Conservation (phyloP, 2,797 vertebrate species). For the Morus bassanus region DNA sequence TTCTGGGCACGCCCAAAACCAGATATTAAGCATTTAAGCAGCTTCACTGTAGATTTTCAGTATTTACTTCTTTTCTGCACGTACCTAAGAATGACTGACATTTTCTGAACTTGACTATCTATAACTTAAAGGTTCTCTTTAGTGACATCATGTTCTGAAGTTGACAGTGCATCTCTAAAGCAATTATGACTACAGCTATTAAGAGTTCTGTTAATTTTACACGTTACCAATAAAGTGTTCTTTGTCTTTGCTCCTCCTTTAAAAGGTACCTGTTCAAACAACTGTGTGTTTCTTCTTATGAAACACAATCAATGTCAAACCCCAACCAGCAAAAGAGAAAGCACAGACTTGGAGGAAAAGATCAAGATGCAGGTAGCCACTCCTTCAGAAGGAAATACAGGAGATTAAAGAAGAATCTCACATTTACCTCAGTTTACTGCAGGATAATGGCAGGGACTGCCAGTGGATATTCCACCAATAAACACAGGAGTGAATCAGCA, state of each 20-base stretch:
- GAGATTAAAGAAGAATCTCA: neutral
- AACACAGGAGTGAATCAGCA: neutral
- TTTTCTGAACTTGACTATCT: neutral
- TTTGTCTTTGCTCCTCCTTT: neutral
- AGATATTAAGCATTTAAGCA: neutral
- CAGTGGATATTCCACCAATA: neutral
- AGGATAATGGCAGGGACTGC: neutral
- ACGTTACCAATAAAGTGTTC: neutral
- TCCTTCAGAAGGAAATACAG: neutral
- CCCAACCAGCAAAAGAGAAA: neutral
- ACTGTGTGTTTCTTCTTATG: neutral
- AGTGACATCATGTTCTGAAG: neutral
- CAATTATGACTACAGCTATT: neutral
- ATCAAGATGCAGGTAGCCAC: neutral
- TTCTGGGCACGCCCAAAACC: neutral
- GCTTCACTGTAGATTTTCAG: neutral
- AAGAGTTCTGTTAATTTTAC: neutral
- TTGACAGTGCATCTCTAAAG: neutral
- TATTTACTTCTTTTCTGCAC: neutral
- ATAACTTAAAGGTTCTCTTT: neutral
- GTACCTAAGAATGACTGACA: neutral
- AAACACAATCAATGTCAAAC: neutral
- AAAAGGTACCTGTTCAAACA: neutral
- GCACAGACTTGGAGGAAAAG: neutral
- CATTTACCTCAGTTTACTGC: neutral